A percentile compares a stretch with the other conserved stretches of the same genome.
phyloP scores from a whole-genome alignment of 2,888 invertebrate species.

The Colostygia pectinataria region DNA sequence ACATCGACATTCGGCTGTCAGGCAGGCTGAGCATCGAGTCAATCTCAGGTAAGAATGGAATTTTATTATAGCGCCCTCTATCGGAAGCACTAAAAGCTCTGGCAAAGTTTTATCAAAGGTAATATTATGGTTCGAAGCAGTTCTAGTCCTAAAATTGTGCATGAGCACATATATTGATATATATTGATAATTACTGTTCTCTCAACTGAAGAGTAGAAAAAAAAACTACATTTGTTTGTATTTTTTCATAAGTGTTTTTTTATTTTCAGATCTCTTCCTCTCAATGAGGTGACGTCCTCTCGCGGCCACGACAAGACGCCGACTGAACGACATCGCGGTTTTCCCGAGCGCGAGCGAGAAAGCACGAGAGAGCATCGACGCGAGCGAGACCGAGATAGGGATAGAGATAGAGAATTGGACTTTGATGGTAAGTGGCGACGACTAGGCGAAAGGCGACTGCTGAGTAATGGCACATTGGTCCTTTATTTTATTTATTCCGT shows the following conservation, averaged over 20 bases:
- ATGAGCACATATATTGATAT: no score
- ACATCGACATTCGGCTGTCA: conserved; percentile 71
- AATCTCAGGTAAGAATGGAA: conserved; percentile 64
- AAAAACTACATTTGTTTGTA: no score
- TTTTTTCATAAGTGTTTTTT: not conserved
- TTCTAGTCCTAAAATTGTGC: no score
- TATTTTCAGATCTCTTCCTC: conserved; percentile 65
- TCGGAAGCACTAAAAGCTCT: no score
- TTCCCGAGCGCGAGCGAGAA: conserved; percentile 65
- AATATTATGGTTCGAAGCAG: no score
- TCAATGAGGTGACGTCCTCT: conserved; percentile 66
- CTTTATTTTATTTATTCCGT: no score
- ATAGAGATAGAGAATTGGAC: conserved; percentile 54
- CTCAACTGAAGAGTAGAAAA: no score
- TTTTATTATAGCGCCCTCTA: conserved; percentile 2
- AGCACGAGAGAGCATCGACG: conserved; percentile 66
- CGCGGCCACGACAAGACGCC: conserved; percentile 76
- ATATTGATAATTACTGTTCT: no score
- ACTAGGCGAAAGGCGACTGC: no score
- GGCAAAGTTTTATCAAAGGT: not conserved
- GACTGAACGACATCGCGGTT: conserved; percentile 67
- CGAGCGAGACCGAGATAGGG: conserved; percentile 59
- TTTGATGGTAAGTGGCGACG: conserved; percentile 58
- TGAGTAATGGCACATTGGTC: no score
- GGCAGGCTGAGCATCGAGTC: conserved; percentile 77